These are phyloP conservation scores for Neosilurus mollespiculum DNA, from an alignment of 2,797 vertebrate species.

Conservation along the genomic window DNA sequence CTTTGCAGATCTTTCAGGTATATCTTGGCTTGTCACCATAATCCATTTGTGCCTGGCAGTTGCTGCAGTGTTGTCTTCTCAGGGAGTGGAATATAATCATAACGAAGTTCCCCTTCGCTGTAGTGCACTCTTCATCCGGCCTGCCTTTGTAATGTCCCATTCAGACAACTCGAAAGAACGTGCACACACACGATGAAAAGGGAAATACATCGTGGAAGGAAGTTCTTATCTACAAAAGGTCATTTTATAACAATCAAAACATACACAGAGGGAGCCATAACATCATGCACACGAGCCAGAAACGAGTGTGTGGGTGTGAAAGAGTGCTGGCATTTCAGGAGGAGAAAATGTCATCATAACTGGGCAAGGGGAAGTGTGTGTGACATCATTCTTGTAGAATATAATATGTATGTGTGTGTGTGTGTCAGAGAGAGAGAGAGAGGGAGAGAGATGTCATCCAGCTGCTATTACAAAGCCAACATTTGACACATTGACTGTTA, in stretches of 20 bases:
- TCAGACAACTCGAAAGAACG: background rate
- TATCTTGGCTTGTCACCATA: too few relatives aligned
- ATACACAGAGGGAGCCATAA: constrained; percentile 31
- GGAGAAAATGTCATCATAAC: constrained; percentile 55
- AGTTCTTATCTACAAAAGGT: constrained; percentile 19
- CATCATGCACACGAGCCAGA: background rate
- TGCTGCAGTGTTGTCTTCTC: background rate
- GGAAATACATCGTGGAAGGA: background rate
- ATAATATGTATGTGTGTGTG: constrained; percentile 45
- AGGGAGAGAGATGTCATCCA: background rate
- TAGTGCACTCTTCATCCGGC: constrained; percentile 11
- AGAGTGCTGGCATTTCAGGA: constrained; percentile 20
- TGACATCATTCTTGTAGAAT: constrained; percentile 59
- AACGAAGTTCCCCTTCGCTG: background rate
- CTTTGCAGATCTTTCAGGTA: too few relatives aligned
- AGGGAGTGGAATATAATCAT: background rate
- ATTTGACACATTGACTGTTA: constrained; percentile 11
- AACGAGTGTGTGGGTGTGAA: background rate
- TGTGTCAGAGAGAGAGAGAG: constrained; percentile 4
- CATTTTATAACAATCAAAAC: constrained; percentile 6
- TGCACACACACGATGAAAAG: background rate
- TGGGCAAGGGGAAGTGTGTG: constrained; percentile 56
- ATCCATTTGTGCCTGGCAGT: too few relatives aligned
- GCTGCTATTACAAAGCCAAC: constrained; percentile 1
- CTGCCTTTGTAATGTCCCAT: background rate